These are phyloP conservation scores for Mimumesa dahlbomi DNA, from an alignment of 2,888 invertebrate genomes.

Conservation along the genomic window DNA sequence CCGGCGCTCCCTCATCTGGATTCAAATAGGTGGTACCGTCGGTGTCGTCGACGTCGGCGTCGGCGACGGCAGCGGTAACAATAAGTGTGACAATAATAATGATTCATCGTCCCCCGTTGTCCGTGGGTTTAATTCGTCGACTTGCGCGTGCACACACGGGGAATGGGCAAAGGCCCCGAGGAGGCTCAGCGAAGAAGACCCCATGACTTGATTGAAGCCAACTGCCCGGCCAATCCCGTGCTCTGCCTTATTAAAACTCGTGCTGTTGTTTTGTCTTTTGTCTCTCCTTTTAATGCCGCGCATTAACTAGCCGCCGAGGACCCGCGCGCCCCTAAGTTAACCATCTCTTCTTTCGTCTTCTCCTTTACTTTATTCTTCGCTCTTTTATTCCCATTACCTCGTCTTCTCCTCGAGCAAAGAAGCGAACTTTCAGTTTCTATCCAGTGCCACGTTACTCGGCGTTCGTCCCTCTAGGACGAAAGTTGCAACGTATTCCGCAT, in stretches of 20 bases:
- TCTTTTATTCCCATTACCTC: not conserved
- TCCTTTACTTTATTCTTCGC: not conserved
- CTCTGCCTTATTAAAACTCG: slow-evolving; percentile 76
- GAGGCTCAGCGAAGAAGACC: slow-evolving; percentile 66
- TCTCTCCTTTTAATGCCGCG: slow-evolving; percentile 71
- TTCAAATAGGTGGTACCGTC: slow-evolving; percentile 34
- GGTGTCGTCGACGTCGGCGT: slow-evolving; percentile 19
- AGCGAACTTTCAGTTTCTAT: not conserved
- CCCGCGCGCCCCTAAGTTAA: slow-evolving; percentile 34
- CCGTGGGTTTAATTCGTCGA: slow-evolving; percentile 60
- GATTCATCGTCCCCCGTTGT: slow-evolving; percentile 53
- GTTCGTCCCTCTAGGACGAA: too few species aligned
- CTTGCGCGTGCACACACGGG: slow-evolving; percentile 37
- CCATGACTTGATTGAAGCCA: slow-evolving; percentile 77
- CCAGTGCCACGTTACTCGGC: too few species aligned
- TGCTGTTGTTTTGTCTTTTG: slow-evolving; percentile 77
- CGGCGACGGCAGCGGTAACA: slow-evolving; percentile 25
- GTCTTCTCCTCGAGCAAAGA: not conserved
- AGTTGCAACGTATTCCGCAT: too few species aligned
- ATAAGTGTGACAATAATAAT: slow-evolving; percentile 60
- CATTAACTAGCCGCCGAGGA: slow-evolving; percentile 56
- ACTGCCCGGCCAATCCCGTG: slow-evolving; percentile 76
- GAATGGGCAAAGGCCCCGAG: slow-evolving; percentile 48
- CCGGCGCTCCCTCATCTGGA: slow-evolving; percentile 18
- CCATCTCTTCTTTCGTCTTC: slow-evolving; percentile 31